A percentile compares a stretch with the other conserved stretches of the same genome.
These are phyloP conservation scores for Leptodactylus fuscus DNA, from an alignment of 2,113 vertebrate species.

Conservation along the genomic window DNA sequence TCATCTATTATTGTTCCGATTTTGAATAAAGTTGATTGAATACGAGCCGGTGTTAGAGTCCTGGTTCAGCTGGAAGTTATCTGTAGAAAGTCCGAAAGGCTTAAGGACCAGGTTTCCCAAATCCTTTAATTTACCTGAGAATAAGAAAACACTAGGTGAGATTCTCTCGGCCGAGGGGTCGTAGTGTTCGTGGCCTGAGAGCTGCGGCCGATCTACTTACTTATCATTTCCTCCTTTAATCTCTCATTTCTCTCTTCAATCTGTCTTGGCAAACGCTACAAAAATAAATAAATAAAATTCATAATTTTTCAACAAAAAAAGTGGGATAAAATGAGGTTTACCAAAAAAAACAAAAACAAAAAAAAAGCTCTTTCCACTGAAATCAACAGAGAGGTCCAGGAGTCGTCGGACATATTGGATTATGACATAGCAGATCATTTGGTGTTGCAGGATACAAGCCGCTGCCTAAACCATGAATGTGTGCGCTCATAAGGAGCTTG, in stretches of 20 bases:
- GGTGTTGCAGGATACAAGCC: too few relatives aligned
- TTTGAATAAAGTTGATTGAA: conserved; percentile 95
- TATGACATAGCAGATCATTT: too few relatives aligned
- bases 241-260: conserved; percentile 95
- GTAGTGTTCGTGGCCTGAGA: background rate
- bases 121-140: conserved; percentile 93
- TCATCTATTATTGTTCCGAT: conserved; percentile 84
- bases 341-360: too few relatives aligned
- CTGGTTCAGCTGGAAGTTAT: conserved; percentile 96
- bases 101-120: conserved; percentile 93
- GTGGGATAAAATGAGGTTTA: too few relatives aligned
- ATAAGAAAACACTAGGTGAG: conserved; percentile 57
- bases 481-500: too few relatives aligned
- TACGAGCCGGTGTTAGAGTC: conserved; percentile 89
- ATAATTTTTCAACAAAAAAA: too few relatives aligned
- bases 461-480: too few relatives aligned
- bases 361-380: too few relatives aligned
- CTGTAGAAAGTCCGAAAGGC: conserved; percentile 94
- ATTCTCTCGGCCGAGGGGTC: too few relatives aligned
- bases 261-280: conserved; percentile 88
- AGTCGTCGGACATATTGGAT: too few relatives aligned
- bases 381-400: too few relatives aligned
- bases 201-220: conserved; percentile 72
- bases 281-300: conserved; percentile 24
- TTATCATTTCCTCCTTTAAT: conserved; percentile 94